Evolutionary conservation across 2,888 invertebrate species (phyloP).

Genomic region (Catonia carolina): DNA sequence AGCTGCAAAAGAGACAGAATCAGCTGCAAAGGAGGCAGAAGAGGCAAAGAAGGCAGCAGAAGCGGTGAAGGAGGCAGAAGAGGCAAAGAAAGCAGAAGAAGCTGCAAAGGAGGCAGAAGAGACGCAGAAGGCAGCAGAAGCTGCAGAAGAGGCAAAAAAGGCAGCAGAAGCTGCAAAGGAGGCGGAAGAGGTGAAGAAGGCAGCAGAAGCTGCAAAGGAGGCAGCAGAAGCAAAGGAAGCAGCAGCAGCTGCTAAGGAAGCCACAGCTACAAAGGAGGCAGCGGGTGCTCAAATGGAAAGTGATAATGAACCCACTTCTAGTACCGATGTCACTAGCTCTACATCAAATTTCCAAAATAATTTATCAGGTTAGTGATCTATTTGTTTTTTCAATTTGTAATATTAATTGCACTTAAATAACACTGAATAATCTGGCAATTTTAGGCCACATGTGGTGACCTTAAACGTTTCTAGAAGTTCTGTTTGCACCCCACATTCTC

Average conservation of each 20-base stretch:
- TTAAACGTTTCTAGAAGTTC: too few relatives aligned
- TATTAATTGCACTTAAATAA: too few relatives aligned
- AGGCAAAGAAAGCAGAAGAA: conserved; percentile 54
- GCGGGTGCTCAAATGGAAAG: background rate
- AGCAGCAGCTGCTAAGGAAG: conserved; percentile 41
- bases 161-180: conserved; percentile 23
- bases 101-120: conserved; percentile 39
- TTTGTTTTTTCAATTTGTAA: too few relatives aligned
- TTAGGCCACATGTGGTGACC: too few relatives aligned
- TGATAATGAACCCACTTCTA: too few relatives aligned
- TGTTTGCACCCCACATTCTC: too few relatives aligned
- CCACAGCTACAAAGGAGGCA: background rate
- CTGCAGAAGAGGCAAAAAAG: conserved; percentile 54
- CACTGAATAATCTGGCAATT: too few relatives aligned
- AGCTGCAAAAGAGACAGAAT: conserved; percentile 1
- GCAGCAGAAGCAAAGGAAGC: conserved; percentile 53
- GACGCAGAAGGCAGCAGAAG: background rate
- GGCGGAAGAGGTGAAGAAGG: conserved; percentile 53
- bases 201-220: conserved; percentile 18
- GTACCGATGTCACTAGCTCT: too few relatives aligned
- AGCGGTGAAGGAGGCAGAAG: background rate
- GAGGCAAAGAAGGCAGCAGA: background rate
- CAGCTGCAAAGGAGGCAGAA: conserved; percentile 11
- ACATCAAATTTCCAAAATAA: too few relatives aligned
- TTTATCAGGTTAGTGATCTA: too few relatives aligned